Percentiles rank a stretch among this genome's conserved stretches.
Evolutionary conservation across 92 coral and sea anemone genomes (phyloP).

Genomic region (Chrysogorgia sp.): DNA sequence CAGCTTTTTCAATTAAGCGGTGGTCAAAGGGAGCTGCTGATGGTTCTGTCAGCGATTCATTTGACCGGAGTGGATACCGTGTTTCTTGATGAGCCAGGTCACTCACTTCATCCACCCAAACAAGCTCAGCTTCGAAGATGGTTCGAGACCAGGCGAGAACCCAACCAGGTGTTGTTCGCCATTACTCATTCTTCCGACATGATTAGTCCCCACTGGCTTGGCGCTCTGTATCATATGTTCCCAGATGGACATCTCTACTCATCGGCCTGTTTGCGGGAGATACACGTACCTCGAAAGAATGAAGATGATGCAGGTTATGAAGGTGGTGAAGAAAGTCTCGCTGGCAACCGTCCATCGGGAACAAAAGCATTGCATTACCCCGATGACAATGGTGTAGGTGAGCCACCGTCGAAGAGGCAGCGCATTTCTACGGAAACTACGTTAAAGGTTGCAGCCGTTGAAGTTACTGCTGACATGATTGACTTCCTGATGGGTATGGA

Average conservation of each 20-base stretch:
- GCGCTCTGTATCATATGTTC: conserved; percentile 35
- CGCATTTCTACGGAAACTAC: neutral
- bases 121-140: conserved; percentile 54
- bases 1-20: conserved; percentile 5
- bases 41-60: conserved; percentile 26
- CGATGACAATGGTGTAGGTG: no score
- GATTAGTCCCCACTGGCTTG: conserved; percentile 37
- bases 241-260: conserved; percentile 4
- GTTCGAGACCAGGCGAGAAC: conserved; percentile 23
- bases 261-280: conserved; percentile 4
- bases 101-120: conserved; percentile 41
- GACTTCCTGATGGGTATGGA: conserved; percentile 22
- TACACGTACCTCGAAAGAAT: no score
- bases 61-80: conserved; percentile 27
- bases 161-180: conserved; percentile 32
- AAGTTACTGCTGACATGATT: neutral
- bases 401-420: no score
- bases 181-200: conserved; percentile 41
- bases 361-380: no score
- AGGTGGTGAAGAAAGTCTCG: no score
- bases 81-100: conserved; percentile 46
- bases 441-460: neutral
- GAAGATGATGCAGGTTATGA: no score
- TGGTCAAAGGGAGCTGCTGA: conserved; percentile 23
- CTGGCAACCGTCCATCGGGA: no score